Base-by-base conservation (phyloP, 2,113 vertebrate species). In the Alectura lathami region DNA sequence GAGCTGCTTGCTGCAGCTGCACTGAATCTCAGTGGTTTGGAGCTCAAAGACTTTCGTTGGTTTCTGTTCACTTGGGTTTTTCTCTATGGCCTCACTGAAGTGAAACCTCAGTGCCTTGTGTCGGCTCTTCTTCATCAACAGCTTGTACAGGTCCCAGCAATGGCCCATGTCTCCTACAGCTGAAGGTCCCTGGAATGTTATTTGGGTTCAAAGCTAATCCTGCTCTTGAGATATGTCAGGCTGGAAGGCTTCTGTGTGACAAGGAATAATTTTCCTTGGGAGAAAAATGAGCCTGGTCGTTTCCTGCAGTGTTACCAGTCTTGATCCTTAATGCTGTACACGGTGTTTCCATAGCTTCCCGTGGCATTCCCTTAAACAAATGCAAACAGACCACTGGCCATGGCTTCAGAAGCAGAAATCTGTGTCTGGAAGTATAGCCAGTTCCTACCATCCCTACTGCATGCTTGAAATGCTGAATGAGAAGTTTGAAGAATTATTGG, bases 41-140 rank as follows among this genome's bases (percentile, higher is more conserved):
- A 64, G 75, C 80, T 84, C 96, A 78, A 81, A 91, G 40, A 86
- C 95, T 96, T 96, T 96, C 60, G 0, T 91, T 96, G 94, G 88
- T 96, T 96, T 96, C 95, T 96, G 83, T 94, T 97, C 92, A 75
- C 64, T 93, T 82, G 85, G 68, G 48, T 86, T 94, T 82, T 92
- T 94, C 94, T 95, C 93, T 36, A 11, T 38, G 76, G n/a, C 24
- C 64, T 88, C 85, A 60, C 68, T 76, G 90, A 93, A 93, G 88
- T 54, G 94, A 95, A 96, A 96, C 90, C 88, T 86, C 6, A 2
- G 47, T 1, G 36, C 51, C n/a, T 72, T 6, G 6, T 2, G 16
- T 23, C 0, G 1, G 16, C 59, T 64, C 56, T 20, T 83, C 82
- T 88, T 67, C 0, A 0, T n/a, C 83, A 29, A 6, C 13, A 59